Conservation (phyloP, 2,797 vertebrate species). For the Naso thynnoides region DNA sequence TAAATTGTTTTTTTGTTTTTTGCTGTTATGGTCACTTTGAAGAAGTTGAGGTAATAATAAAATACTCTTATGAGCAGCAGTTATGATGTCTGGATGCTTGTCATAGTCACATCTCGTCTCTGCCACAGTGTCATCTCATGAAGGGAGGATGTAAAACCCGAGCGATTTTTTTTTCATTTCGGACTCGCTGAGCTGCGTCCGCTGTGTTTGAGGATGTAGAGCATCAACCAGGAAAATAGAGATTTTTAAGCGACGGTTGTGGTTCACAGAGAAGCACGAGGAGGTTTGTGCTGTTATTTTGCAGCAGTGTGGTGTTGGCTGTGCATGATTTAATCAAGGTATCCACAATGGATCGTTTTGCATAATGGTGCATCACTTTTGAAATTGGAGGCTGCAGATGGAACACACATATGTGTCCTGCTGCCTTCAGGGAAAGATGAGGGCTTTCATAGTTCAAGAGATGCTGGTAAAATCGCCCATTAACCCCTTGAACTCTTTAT, state of each 20-base stretch:
- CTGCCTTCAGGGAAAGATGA: slow-evolving; percentile 3
- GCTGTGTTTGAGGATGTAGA: slow-evolving; percentile 9
- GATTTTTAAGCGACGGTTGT: not conserved
- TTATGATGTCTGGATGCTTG: slow-evolving; percentile 33
- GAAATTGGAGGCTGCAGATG: slow-evolving; percentile 47
- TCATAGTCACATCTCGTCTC: slow-evolving; percentile 38
- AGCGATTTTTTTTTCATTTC: slow-evolving; percentile 14
- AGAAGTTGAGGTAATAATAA: slow-evolving; percentile 24
- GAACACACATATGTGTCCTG: slow-evolving; percentile 27
- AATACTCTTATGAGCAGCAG: slow-evolving; percentile 15
- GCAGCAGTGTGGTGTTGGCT: slow-evolving; percentile 15
- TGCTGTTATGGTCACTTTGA: not conserved
- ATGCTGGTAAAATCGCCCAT: slow-evolving; percentile 8
- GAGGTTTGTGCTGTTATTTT: slow-evolving; percentile 9
- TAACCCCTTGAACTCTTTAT: not conserved
- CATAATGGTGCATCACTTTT: slow-evolving; percentile 50
- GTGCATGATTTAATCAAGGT: slow-evolving; percentile 36
- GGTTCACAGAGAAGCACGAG: not conserved
- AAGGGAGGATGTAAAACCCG: slow-evolving; percentile 7
- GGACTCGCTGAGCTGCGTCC: slow-evolving; percentile 34
- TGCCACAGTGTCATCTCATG: slow-evolving; percentile 17
- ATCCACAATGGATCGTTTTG: slow-evolving; percentile 38
- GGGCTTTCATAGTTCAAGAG: not conserved
- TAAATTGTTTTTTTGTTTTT: not conserved
- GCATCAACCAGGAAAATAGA: slow-evolving; percentile 11